Percentiles rank a stretch among this genome's conserved stretches.
These are phyloP conservation scores for Lottia scabra DNA, from an alignment of 2,888 invertebrate species.

Conservation along the genomic window DNA sequence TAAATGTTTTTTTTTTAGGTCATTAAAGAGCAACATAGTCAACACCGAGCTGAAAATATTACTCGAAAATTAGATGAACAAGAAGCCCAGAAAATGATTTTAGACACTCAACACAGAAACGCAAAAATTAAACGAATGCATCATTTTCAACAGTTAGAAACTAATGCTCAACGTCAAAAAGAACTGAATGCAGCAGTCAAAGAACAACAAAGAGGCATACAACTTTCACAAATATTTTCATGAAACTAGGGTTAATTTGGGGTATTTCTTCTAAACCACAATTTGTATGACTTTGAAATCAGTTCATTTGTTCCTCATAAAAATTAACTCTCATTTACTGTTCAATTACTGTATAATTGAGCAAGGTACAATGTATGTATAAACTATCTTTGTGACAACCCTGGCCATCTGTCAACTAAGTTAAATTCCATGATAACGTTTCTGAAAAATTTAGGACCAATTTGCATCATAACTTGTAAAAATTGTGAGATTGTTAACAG, in stretches of 20 bases:
- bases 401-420: too few species aligned
- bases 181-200: constrained; percentile 47
- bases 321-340: too few species aligned
- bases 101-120: constrained; percentile 38
- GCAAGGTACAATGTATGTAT: too few species aligned
- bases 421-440: too few species aligned
- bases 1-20: constrained; percentile 34
- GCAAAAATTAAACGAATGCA: constrained; percentile 51
- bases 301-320: too few species aligned
- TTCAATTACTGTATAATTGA: too few species aligned
- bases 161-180: constrained; percentile 49
- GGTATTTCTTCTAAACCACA: not conserved
- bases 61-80: constrained; percentile 44
- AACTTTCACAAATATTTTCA: constrained; percentile 43
- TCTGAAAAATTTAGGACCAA: too few species aligned
- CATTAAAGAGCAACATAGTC: constrained; percentile 43
- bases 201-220: constrained; percentile 50
- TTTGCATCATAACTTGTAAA: too few species aligned
- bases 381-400: too few species aligned
- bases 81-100: constrained; percentile 32
- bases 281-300: too few species aligned
- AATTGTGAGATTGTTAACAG: too few species aligned
- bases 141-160: constrained; percentile 52
- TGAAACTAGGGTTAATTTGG: constrained; percentile 6
- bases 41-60: constrained; percentile 44